Evolutionary conservation across 2,888 invertebrate genomes (phyloP).

Genomic region (Laothoe populi): DNA sequence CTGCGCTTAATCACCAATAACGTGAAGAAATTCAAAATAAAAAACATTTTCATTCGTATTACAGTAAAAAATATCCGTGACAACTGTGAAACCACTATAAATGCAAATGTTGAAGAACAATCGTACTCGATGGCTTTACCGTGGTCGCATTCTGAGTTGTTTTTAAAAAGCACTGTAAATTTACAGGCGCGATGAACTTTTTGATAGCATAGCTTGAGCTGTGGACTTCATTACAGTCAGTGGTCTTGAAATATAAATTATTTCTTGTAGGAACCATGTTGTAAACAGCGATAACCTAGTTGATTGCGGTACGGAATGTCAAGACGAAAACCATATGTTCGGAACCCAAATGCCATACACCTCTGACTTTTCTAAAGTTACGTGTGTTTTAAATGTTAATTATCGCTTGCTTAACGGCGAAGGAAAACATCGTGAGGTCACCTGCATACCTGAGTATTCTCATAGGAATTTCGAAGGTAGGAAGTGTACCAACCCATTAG

Average conservation of each 20-base stretch:
- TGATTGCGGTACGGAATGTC: too few species aligned
- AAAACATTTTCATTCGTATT: background rate
- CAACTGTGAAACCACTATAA: constrained; percentile 27
- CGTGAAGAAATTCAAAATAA: background rate
- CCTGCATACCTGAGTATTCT: too few species aligned
- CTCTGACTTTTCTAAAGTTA: too few species aligned
- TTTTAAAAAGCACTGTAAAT: background rate
- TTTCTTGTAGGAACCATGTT: background rate
- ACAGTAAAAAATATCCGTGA: constrained; percentile 23
- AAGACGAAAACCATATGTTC: too few species aligned
- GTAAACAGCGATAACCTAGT: too few species aligned
- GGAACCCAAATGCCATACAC: too few species aligned
- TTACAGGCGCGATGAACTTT: constrained; percentile 3
- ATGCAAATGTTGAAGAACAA: constrained; percentile 27
- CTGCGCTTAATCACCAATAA: background rate
- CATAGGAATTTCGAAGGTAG: too few species aligned
- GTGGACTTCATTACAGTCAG: too few species aligned
- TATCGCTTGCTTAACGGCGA: too few species aligned
- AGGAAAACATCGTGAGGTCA: too few species aligned
- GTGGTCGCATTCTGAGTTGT: background rate
- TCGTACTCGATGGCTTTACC: constrained; percentile 16
- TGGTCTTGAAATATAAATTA: background rate
- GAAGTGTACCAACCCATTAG: too few species aligned
- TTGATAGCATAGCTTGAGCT: background rate
- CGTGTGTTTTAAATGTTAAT: too few species aligned